Evolutionary conservation across 53 echinoderm and acorn worm species (phyloP), one percentile per base, ranked within the genome.

Genomic region (Patiria pectinifera): DNA sequence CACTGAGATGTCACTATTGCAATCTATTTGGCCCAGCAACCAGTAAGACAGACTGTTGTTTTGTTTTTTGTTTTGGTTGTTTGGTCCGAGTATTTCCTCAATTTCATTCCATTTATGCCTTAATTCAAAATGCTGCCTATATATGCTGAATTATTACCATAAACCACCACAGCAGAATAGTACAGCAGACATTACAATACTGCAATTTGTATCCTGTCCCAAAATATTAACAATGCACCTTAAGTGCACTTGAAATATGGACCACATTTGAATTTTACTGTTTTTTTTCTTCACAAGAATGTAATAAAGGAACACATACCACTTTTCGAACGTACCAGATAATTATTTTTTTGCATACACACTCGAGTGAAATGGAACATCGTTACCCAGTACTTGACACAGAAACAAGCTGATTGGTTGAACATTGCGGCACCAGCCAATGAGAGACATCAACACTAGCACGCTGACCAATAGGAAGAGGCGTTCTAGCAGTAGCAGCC

Each of bases 401-500:
- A 87, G 78, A 87, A 87, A 87, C 87, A 87, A 87, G 87, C 87
- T 87, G 87, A 87, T 87, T 87, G 87, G 87, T 87, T 87, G 87
- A 87, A 87, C 87, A 87, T 25, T 87, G 87, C 87, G 78, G 87
- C 87, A 87, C 76, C 87, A 87, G 87, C 87, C 87, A 87, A 87
- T 87, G 87, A 87, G 87, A 87, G 78, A 87, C 87, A 77, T 78
- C 87, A 48, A 87, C 77, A 87, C 87, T 76, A 78, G 48, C 48
- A 76, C 76, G 87, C 59, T 87, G 87, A 87, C 87, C 87, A 87
- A 87, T 87, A 26, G 87, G 77, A 60, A 78, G 26, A 59, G 86
- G 71, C 22, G 84, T 53, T 87, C 92, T 94, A 97, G 91, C 97
- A 97, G 95, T 97, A 97, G 92, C 97, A 97, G 22, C 97, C 97